These are phyloP conservation scores for Atherinosoma microstoma DNA, from an alignment of 2,797 vertebrate species.

Conservation along the genomic window DNA sequence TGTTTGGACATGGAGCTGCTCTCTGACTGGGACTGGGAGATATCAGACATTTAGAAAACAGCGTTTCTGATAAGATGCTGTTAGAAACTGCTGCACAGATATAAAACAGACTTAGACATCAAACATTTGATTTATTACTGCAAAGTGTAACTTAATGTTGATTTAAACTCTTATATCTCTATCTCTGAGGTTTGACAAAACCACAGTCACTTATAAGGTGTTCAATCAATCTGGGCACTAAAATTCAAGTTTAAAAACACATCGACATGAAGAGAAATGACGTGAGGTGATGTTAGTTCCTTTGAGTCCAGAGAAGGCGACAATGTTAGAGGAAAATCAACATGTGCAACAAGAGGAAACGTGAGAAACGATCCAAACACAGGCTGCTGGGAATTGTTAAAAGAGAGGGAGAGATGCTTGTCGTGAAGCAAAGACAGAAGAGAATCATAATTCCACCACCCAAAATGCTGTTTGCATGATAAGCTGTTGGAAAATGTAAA, in stretches of 20 bases:
- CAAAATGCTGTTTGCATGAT: constrained; percentile 3
- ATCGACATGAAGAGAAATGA: not conserved
- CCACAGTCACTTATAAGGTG: not conserved
- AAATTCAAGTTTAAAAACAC: not conserved
- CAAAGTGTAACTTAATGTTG: not conserved
- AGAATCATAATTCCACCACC: constrained; percentile 41
- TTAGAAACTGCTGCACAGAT: not conserved
- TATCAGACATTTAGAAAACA: constrained; percentile 12
- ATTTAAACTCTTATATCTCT: constrained; percentile 19
- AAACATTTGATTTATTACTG: not conserved
- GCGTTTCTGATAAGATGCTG: not conserved
- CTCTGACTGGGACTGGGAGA: constrained; percentile 91
- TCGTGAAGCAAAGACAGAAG: constrained; percentile 33
- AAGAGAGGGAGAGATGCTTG: constrained; percentile 16
- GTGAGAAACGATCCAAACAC: constrained; percentile 26
- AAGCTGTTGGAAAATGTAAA: not conserved
- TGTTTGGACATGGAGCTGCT: constrained; percentile 98
- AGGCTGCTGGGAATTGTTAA: constrained; percentile 40
- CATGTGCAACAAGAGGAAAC: constrained; percentile 23
- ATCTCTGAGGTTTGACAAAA: constrained; percentile 23
- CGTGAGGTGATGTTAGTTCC: constrained; percentile 44
- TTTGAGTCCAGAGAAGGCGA: constrained; percentile 15
- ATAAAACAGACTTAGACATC: not conserved
- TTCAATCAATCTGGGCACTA: constrained; percentile 11
- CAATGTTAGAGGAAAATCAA: constrained; percentile 20